phyloP scores from a whole-genome alignment of 2,888 invertebrate species.

The Torymus auratus region DNA sequence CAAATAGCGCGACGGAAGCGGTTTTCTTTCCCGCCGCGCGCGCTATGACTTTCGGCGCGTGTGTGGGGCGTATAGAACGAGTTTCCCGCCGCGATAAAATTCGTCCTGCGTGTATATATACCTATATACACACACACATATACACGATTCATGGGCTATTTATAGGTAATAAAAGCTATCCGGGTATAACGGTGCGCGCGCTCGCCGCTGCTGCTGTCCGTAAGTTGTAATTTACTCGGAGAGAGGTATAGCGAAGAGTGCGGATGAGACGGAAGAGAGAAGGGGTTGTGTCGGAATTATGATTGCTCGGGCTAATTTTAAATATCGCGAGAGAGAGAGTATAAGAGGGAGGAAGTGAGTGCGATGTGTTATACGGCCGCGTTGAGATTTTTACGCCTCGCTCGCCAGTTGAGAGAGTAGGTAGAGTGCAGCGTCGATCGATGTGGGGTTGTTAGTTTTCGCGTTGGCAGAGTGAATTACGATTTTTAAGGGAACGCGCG shows the following conservation, averaged over 20 bases:
- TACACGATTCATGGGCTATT: constrained; percentile 53
- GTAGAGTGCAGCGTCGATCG: too few species aligned
- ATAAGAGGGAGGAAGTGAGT: too few species aligned
- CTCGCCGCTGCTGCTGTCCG: constrained; percentile 8
- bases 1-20: constrained; percentile 48
- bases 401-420: too few species aligned
- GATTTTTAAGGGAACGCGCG: too few species aligned
- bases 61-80: constrained; percentile 32
- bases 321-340: constrained; percentile 36
- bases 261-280: background rate
- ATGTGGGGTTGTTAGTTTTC: too few species aligned
- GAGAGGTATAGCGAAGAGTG: background rate
- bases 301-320: constrained; percentile 40
- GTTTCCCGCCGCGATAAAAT: constrained; percentile 49
- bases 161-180: constrained; percentile 41
- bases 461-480: too few species aligned
- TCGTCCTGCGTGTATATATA: constrained; percentile 19
- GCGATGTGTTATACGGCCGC: too few species aligned
- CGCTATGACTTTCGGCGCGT: too few species aligned
- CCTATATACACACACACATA: too few species aligned
- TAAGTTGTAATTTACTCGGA: constrained; percentile 45
- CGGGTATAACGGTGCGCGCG: constrained; percentile 19
- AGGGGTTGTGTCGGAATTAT: constrained; percentile 28
- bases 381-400: too few species aligned
- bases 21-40: background rate